These are phyloP conservation scores for Drosophila demipolita DNA, from an alignment of 2,888 invertebrate genomes.

Conservation along the genomic window DNA sequence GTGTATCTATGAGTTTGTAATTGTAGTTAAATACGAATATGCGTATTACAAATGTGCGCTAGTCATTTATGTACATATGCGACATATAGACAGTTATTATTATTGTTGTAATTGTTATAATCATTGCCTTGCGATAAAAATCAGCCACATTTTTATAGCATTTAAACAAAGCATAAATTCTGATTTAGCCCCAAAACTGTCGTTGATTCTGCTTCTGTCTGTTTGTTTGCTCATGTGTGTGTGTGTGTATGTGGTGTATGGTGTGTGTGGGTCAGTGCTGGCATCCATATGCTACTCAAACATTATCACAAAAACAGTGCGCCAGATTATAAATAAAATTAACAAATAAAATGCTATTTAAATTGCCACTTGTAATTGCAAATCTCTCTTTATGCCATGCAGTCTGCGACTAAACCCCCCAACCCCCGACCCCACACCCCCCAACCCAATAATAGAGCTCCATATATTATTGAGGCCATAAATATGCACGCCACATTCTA, in stretches of 20 bases:
- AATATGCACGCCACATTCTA: slow-evolving; percentile 48
- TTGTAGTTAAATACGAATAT: slow-evolving; percentile 5
- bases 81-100: slow-evolving; percentile 76
- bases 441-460: slow-evolving; percentile 4
- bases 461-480: slow-evolving; percentile 65
- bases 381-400: slow-evolving; percentile 32
- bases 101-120: slow-evolving; percentile 70
- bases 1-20: slow-evolving; percentile 25
- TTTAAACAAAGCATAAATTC: slow-evolving; percentile 83
- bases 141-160: slow-evolving; percentile 82
- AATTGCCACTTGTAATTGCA: slow-evolving; percentile 74
- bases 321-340: slow-evolving; percentile 69
- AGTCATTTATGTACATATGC: slow-evolving; percentile 7
- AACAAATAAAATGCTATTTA: slow-evolving; percentile 73
- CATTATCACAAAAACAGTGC: slow-evolving; percentile 53
- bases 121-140: slow-evolving; percentile 78
- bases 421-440: not conserved
- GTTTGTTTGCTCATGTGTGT: not conserved
- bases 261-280: slow-evolving; percentile 29
- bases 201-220: slow-evolving; percentile 42
- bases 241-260: slow-evolving; percentile 1
- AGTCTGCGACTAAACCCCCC: not conserved
- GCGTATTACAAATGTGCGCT: slow-evolving; percentile 48
- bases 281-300: slow-evolving; percentile 59
- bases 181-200: slow-evolving; percentile 77